Percentiles rank a stretch among this genome's conserved stretches.
phyloP scores from a whole-genome alignment of 2,113 vertebrate species.

The Chelonoidis abingdonii region DNA sequence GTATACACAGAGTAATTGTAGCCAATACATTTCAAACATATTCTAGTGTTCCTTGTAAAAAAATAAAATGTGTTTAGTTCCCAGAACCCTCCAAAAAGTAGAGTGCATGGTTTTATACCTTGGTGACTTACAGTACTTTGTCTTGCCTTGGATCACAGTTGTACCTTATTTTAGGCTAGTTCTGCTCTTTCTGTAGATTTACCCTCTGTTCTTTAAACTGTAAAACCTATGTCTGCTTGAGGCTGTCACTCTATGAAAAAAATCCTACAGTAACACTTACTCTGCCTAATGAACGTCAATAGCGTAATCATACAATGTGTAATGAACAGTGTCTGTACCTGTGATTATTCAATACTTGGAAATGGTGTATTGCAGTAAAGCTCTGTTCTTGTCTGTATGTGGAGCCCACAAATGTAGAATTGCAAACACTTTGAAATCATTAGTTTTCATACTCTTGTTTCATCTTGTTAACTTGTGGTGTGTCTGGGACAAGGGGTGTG shows the following conservation, averaged over 20 bases:
- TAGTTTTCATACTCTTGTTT: neutral
- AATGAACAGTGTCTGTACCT: neutral
- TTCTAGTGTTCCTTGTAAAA: neutral
- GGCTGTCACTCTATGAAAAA: neutral
- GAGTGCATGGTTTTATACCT: neutral
- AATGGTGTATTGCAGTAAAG: constrained; percentile 31
- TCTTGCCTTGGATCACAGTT: fast-evolving
- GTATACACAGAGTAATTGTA: neutral
- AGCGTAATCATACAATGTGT: neutral
- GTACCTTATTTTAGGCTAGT: neutral
- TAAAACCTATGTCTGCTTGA: fast-evolving
- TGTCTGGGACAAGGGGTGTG: neutral
- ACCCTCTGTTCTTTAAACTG: neutral
- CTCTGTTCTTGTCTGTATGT: neutral
- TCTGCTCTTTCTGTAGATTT: neutral
- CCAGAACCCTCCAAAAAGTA: fast-evolving
- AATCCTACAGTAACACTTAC: fast-evolving
- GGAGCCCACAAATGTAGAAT: neutral
- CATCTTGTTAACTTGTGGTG: neutral
- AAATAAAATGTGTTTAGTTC: neutral
- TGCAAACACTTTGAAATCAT: neutral
- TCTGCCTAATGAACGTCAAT: neutral
- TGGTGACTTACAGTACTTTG: fast-evolving
- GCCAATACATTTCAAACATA: neutral
- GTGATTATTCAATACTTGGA: constrained; percentile 38